Percentiles rank a stretch among this genome's conserved stretches.
Evolutionary conservation across 1,140 invertebrate species (phyloP).

Genomic region (Potamilus streckersoni): DNA sequence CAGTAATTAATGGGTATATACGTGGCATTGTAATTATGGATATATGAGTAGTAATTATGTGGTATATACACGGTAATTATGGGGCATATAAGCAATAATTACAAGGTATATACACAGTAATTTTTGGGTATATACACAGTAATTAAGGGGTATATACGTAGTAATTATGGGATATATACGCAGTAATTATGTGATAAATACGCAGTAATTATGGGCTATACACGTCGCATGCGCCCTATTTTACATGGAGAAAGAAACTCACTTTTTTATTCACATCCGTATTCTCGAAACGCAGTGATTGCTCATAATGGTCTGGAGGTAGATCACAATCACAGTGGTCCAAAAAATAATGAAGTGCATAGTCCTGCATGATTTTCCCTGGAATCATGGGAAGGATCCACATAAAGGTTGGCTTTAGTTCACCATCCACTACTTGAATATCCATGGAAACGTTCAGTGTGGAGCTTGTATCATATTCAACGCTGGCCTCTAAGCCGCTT

Average conservation of each 20-base stretch:
- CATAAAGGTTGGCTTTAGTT: conserved; percentile 19
- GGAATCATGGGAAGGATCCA: conserved; percentile 34
- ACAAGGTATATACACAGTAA: neutral
- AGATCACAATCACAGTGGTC: conserved; percentile 38
- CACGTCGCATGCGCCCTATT: neutral
- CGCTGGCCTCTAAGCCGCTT: too few relatives aligned
- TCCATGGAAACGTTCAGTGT: conserved; percentile 19
- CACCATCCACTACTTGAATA: conserved; percentile 19
- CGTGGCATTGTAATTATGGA: too few relatives aligned
- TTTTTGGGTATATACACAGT: neutral
- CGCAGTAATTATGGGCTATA: neutral
- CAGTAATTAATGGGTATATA: too few relatives aligned
- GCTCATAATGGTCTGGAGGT: conserved; percentile 31
- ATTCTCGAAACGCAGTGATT: neutral
- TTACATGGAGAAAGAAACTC: neutral
- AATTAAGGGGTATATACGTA: neutral
- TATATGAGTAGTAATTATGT: neutral
- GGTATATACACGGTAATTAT: neutral
- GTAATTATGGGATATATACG: neutral
- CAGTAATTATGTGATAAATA: neutral
- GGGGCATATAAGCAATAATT: neutral
- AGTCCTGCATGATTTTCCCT: conserved; percentile 12
- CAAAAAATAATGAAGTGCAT: conserved; percentile 36
- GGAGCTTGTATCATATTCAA: neutral
- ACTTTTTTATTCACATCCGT: neutral